Evolutionary conservation across 1,140 invertebrate species (phyloP), one percentile per base, ranked within the genome.

Genomic region (Zaprionus davidi): DNA sequence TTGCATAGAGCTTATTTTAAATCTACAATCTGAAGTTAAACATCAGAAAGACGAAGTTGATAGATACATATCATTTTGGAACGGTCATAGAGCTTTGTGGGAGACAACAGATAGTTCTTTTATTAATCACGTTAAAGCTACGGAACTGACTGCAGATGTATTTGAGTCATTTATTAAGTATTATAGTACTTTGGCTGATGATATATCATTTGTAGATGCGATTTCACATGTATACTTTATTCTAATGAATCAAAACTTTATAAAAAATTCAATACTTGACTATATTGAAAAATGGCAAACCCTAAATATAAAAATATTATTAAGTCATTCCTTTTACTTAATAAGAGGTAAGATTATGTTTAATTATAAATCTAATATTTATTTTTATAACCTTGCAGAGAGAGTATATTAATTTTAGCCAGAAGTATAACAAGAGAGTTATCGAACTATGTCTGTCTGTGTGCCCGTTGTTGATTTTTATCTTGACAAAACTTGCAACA

Each of bases 251-350:
- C 95, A 95, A 44, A 94, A 95, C 59, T 93, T 94, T 74, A 87
- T 98, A 59, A 97, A 97, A 92, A 95, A 95, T 71, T 93, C 95
- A 6, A 96, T 98, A 51, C 94, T 96, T 67, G 94, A 95, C 12
- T 96, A 97, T 87, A 98, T 97, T 85, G 93, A 95, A 15, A 93
- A 95, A 63, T 98, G 97, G 97, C 96, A 97, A 92, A 93, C 95
- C 15, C 95, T 96, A 81, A 94, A 97, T 60, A 95, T 95, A 9
- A 93, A 94, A 70, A 92, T 96, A n/a, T 91, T 98, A 6, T 93
- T 94, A 64, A 94, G 94, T 79, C 94, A 96, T 38, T 96, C 96
- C 0, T 94, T 76, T 22, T 71, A 74, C 7, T 38, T 71, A 53
- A 77, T 91, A n/a, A 63, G 78, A 76, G 74, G 84, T 88, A 77